phyloP scores from a whole-genome alignment of 1,140 invertebrate species.

The Diprion similis region DNA sequence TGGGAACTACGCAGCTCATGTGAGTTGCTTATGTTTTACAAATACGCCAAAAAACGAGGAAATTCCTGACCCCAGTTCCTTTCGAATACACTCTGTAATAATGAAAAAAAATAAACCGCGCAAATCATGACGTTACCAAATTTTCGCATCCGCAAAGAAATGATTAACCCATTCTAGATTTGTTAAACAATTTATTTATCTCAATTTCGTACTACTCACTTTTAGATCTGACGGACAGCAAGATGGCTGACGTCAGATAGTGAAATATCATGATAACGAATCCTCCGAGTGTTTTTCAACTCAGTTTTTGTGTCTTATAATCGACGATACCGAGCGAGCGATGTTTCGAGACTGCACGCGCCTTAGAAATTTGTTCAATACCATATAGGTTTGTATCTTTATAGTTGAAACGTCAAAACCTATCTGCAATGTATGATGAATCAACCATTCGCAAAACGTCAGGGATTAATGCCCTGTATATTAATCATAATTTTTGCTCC shows the following conservation, averaged over 20 bases:
- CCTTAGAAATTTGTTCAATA: neutral
- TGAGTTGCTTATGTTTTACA: neutral
- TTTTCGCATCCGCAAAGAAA: neutral
- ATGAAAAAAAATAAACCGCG: neutral
- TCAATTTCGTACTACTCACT: neutral
- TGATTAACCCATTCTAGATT: neutral
- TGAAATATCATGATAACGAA: constrained; percentile 42
- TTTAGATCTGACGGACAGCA: constrained; percentile 38
- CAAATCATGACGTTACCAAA: too few species aligned
- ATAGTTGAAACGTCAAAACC: neutral
- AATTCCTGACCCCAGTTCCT: neutral
- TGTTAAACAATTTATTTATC: constrained; percentile 2
- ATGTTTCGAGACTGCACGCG: neutral
- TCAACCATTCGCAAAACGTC: constrained; percentile 8
- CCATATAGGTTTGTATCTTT: neutral
- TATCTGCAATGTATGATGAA: neutral
- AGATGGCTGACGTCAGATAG: constrained; percentile 45
- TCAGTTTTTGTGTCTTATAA: constrained; percentile 18
- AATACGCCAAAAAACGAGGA: too few species aligned
- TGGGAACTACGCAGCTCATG: neutral
- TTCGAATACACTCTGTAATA: too few species aligned
- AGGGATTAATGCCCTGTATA: neutral
- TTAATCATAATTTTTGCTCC: neutral
- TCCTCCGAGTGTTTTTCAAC: constrained; percentile 27
- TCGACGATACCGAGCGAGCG: constrained; percentile 15